A percentile compares a stretch with the other conserved stretches of the same genome.
Evolutionary conservation across 2,888 invertebrate genomes (phyloP).

Genomic region (Myopa tessellatipennis): DNA sequence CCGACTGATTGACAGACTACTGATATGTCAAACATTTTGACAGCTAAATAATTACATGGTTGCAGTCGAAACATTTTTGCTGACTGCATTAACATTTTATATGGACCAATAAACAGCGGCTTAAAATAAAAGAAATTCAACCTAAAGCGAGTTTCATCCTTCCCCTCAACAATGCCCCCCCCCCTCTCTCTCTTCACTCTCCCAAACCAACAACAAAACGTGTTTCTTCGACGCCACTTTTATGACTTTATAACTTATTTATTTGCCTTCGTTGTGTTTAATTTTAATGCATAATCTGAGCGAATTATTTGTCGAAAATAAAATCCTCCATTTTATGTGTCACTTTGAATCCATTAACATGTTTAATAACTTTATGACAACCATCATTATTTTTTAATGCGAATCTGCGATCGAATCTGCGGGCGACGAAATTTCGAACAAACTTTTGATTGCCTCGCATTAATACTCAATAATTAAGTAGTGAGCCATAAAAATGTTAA

Average conservation of each 20-base stretch:
- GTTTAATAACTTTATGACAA: constrained; percentile 59
- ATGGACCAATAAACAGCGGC: neutral
- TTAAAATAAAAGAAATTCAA: neutral
- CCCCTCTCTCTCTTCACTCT: neutral
- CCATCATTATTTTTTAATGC: constrained; percentile 45
- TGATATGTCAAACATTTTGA: constrained; percentile 58
- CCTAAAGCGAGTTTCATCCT: no score
- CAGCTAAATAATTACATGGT: constrained; percentile 58
- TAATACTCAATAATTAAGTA: constrained; percentile 25
- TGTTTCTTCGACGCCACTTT: neutral
- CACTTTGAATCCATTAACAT: constrained; percentile 56
- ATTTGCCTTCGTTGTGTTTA: neutral
- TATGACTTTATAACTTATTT: constrained; percentile 27
- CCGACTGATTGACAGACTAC: constrained; percentile 35
- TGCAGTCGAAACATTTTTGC: neutral
- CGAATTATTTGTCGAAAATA: constrained; percentile 4
- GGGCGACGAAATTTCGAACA: neutral
- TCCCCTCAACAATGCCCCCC: no score
- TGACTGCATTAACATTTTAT: neutral
- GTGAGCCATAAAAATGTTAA: constrained; percentile 18
- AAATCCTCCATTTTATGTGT: constrained; percentile 34
- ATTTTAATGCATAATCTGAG: neutral
- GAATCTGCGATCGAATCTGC: neutral
- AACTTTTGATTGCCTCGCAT: neutral
- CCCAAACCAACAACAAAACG: no score